Base-by-base conservation (phyloP, 1,140 invertebrate species). In the Wasmannia auropunctata region DNA sequence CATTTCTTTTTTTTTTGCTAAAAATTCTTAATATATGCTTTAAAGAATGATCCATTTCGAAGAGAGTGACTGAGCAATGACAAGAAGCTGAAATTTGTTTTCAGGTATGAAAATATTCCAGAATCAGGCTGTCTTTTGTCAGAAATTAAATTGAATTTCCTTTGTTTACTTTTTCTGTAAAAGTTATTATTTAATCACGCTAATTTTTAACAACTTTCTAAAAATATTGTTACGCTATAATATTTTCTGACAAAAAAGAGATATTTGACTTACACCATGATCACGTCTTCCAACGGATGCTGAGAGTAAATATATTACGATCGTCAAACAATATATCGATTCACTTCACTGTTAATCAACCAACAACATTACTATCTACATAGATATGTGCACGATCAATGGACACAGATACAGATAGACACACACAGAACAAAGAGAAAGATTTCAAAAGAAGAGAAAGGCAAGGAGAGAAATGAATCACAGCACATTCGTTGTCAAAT, bases 291-390 rank as follows among this genome's bases (percentile, higher is more conserved):
- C 14, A 22, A 69, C 49, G 31, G 62, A 37, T 28, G 19, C 56
- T 72, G 11, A 3, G 3, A 37, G 8, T 40, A 11, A 43, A 51
- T 70, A 31, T 31, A 25, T 51, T 19, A 11, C n/a, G 5, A 2
- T 69, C 46, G 3, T 3, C 11, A 56, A 54, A 16, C 11, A 3
- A n/a, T n/a, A 56, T 28, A 37, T 40, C 10, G 19, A 37, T 74
- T 40, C 46, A 37, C 63, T 69, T 80, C 31, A 54, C 63, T 2
- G 40, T 5, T 77, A 58, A 46, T 77, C 19, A n/a, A 10, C 11
- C 69, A 49, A 46, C 65, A 88, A 65, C 67, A 85, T 83, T 54
- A 46, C 16, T 10, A 28, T 60, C 16, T 37, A 40, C 10, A 28
- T 62, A 25, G 25, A 60, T 40, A 8, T 11, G n/a, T n/a, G n/a